These are phyloP conservation scores for Branchipolynoe longqiensis DNA, from an alignment of 2,888 invertebrate genomes.

Conservation along the genomic window DNA sequence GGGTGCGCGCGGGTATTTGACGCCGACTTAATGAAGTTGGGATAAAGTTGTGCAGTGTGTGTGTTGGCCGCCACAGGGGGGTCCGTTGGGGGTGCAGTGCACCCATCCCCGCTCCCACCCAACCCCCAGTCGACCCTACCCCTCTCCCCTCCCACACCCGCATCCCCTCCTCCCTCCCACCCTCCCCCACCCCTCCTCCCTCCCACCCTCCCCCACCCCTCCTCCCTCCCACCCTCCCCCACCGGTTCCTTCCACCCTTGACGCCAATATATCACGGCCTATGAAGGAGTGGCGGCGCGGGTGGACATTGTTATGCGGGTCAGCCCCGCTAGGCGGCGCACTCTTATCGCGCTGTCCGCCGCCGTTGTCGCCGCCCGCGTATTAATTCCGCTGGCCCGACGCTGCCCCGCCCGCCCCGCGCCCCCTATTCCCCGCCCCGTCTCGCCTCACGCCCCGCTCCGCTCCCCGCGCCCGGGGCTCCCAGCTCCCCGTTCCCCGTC, in stretches of 20 bases:
- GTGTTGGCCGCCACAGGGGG: too few relatives aligned
- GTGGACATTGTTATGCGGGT: slow-evolving; percentile 42
- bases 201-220: not conserved
- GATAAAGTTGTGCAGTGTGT: not conserved
- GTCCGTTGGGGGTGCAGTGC: not conserved
- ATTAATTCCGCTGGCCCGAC: too few relatives aligned
- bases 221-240: slow-evolving; percentile 1
- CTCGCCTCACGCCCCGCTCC: not conserved
- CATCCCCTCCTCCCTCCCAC: not conserved
- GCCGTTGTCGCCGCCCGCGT: slow-evolving; percentile 13
- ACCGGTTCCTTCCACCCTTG: not conserved
- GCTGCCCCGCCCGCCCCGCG: not conserved
- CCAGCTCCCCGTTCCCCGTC: not conserved
- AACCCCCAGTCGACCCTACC: not conserved
- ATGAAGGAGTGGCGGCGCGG: not conserved
- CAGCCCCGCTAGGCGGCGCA: slow-evolving; percentile 22
- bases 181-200: not conserved
- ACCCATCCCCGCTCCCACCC: not conserved
- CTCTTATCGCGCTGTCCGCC: slow-evolving; percentile 23
- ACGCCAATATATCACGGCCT: slow-evolving; percentile 45
- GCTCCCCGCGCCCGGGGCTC: not conserved
- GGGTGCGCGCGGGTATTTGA: not conserved
- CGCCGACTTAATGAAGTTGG: slow-evolving; percentile 18
- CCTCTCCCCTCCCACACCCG: not conserved
- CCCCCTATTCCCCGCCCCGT: not conserved